Evolutionary conservation across 2,797 vertebrate genomes (phyloP).

Genomic region (Cyclura pinguis): DNA sequence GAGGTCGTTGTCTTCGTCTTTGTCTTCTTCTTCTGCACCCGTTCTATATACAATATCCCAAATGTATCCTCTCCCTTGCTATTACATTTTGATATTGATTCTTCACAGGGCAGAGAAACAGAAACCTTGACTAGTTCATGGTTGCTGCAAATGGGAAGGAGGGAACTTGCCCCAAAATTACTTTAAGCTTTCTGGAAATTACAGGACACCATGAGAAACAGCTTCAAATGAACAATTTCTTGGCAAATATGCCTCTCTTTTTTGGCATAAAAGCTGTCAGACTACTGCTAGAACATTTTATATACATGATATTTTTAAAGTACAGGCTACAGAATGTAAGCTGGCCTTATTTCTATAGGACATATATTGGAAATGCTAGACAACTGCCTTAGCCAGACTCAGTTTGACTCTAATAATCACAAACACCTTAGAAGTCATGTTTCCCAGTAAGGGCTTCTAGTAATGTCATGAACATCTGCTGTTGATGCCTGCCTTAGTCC

Average conservation of each 20-base stretch:
- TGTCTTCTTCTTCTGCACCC: background rate
- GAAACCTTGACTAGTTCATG: conserved; percentile 45
- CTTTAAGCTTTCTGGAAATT: conserved; percentile 67
- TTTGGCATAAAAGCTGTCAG: conserved; percentile 38
- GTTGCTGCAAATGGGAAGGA: conserved; percentile 40
- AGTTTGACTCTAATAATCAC: background rate
- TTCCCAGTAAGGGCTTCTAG: background rate
- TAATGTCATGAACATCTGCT: background rate
- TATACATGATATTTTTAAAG: background rate
- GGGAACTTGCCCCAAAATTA: conserved; percentile 32
- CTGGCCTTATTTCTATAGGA: rapidly evolving
- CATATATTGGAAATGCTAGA: background rate
- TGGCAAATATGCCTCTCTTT: conserved; percentile 3
- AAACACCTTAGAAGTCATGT: background rate
- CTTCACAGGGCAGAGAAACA: conserved; percentile 53
- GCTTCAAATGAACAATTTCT: conserved; percentile 50
- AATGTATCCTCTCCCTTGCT: conserved; percentile 45
- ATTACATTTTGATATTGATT: conserved; percentile 62
- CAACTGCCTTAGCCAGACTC: background rate
- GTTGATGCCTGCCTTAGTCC: background rate
- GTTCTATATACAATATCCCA: conserved; percentile 16
- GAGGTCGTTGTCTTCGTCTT: no score
- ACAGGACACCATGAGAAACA: conserved; percentile 13
- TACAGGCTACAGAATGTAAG: rapidly evolving
- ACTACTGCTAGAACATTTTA: background rate